These are phyloP conservation scores for Apodemia mormo DNA, from an alignment of 2,888 invertebrate species.

Conservation along the genomic window DNA sequence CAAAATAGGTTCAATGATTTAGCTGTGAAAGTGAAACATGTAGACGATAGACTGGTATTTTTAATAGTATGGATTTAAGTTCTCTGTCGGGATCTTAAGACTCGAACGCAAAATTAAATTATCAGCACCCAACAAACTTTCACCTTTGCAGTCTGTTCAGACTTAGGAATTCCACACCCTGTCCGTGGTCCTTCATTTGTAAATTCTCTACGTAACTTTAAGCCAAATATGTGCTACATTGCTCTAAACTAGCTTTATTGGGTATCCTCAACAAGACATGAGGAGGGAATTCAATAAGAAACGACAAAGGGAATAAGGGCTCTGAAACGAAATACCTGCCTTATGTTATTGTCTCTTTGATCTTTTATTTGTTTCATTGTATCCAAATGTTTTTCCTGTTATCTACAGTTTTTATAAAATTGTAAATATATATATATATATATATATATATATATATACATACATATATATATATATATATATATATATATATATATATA, in stretches of 20 bases:
- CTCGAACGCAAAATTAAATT: conserved; percentile 69
- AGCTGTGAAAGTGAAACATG: too few species aligned
- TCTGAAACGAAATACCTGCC: conserved; percentile 53
- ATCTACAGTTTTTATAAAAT: conserved; percentile 26
- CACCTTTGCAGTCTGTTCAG: conserved; percentile 63
- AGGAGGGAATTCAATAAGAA: conserved; percentile 75
- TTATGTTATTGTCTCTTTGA: conserved; percentile 44
- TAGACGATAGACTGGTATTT: too few species aligned
- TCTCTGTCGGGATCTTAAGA: too few species aligned
- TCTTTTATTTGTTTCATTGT: conserved; percentile 10
- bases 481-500: too few species aligned
- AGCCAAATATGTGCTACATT: conserved; percentile 65
- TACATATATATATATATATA: too few species aligned
- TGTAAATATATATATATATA: too few species aligned
- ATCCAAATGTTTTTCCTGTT: background rate
- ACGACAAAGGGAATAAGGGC: conserved; percentile 69
- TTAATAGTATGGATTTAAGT: too few species aligned
- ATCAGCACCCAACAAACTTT: conserved; percentile 71
- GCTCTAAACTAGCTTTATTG: conserved; percentile 75
- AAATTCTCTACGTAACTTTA: conserved; percentile 68
- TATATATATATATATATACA: too few species aligned
- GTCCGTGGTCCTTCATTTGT: conserved; percentile 63
- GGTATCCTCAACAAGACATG: conserved; percentile 72
- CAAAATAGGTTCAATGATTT: too few species aligned
- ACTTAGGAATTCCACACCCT: conserved; percentile 64